Conservation (phyloP, 2,888 invertebrate genomes). For the Aleiodes alternator region DNA sequence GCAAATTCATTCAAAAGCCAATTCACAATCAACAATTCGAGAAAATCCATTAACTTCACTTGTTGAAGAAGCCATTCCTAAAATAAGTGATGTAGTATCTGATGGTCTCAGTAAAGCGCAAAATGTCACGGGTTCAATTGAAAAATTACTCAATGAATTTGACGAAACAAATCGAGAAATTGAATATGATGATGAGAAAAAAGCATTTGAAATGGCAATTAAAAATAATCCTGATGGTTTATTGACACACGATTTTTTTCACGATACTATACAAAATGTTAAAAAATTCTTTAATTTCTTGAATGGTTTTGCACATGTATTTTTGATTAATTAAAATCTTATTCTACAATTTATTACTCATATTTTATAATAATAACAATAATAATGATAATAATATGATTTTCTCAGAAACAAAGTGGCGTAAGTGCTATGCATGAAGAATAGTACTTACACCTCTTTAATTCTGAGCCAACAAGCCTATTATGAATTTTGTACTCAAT, state of each 20-base stretch:
- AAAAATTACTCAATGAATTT: conserved; percentile 61
- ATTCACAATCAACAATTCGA: background rate
- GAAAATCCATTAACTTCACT: conserved; percentile 55
- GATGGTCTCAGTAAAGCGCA: conserved; percentile 59
- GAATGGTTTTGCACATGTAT: conserved; percentile 53
- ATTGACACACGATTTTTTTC: conserved; percentile 53
- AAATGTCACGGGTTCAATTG: conserved; percentile 61
- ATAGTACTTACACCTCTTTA: too few species aligned
- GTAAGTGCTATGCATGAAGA: too few species aligned
- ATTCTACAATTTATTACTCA: background rate
- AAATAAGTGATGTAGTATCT: conserved; percentile 59
- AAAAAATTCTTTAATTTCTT: conserved; percentile 65
- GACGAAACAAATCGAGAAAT: conserved; percentile 55
- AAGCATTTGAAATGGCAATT: conserved; percentile 15
- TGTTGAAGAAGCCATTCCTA: conserved; percentile 60
- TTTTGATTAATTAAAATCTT: conserved; percentile 48
- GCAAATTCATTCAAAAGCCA: background rate
- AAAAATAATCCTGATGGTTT: conserved; percentile 38
- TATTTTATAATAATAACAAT: too few species aligned
- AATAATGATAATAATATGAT: too few species aligned
- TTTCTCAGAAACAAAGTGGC: too few species aligned
- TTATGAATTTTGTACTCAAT: too few species aligned
- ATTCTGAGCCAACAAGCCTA: too few species aligned
- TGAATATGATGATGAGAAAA: conserved; percentile 32
- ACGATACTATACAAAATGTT: conserved; percentile 55